Base-by-base conservation (phyloP, 37 sponge, comb jelly and placozoan genomes). In the Tethya wilhelma region DNA sequence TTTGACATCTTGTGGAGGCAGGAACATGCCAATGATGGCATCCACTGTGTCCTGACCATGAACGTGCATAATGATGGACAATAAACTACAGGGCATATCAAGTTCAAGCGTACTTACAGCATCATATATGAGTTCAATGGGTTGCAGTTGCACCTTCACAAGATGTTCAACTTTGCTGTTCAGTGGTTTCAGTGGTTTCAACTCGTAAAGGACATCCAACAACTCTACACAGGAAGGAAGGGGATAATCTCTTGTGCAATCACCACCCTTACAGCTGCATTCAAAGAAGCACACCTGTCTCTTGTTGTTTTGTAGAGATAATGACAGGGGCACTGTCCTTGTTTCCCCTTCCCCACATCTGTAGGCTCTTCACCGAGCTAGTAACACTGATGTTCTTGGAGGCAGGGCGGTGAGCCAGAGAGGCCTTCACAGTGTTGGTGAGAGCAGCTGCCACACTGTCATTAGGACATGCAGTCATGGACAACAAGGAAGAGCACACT, bases 111-210 rank as follows among this genome's bases (percentile, higher is more conserved):
- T 60, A 73, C 82, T 82, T 56, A 88, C 89, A 25, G 85, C 86
- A 82, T 93, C 79, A 81, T 93, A 89, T 11, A 79, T 45, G 28
- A 89, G 69, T 58, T 83, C 72, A 8, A 93, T 42, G 25, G 90
- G 90, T 31, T 53, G 64, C 32, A 93, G 71, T 0, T n/a, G 6
- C 23, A 69, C 74, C n/a, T 49, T 43, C 38, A 89, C 53, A 22
- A 63, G 70, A 22, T 89, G 79, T 46, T 86, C 83, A 9, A 75
- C 73, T 60, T 73, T 55, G 25, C 68, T 69, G 25, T 85, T 75
- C 42, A 93, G 71, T 8, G 93, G 93, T 38, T 89, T 73, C 42
- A n/a, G n/a, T n/a, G n/a, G n/a, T n/a, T n/a, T n/a, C n/a, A n/a
- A n/a, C n/a, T 93, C 94, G 78, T 86, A 89, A 9, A 43, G 19